Base-by-base conservation (phyloP, 2,113 vertebrate species). In the Gallinago undulata region DNA sequence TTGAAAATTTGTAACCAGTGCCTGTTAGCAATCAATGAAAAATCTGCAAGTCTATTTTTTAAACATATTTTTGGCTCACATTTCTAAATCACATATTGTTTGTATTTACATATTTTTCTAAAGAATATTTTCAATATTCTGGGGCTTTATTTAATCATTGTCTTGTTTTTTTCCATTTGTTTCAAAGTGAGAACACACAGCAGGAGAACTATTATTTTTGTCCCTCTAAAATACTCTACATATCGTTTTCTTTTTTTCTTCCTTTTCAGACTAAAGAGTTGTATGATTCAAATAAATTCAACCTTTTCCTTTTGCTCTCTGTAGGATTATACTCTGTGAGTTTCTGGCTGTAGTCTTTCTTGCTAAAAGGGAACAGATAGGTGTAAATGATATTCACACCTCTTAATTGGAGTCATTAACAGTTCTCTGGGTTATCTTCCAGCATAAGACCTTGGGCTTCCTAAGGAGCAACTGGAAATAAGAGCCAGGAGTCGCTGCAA, bases 381-480 rank as follows among this genome's bases (percentile, higher is more conserved):
- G 89, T 97, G 66, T 93, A 97, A 97, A 97, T 94, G 53, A 96
- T 96, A 97, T 84, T 96, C 91, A 93, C 89, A 90, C 82, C 67
- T 97, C 48, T 72, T 96, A 97, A 97, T 68, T 97, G 72, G 75
- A 95, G 67, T 94, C 37, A 97, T 97, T 98, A 97, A 96, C 89
- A 97, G 83, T 96, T 94, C 84, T 96, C 74, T 91, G 84, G 89
- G 77, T 95, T 97, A 95, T 82, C 87, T 87, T 90, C 63, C 33
- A 90, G 73, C 19, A 53, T 66, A 94, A 95, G 51, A 68, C 59
- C 80, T 87, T 78, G 77, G 30, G 16, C 59, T 96, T 96, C 69
- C 77, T 60, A 79, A 94, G 76, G 73, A 88, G n/a, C 37, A 83
- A 27, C 28, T 66, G 78, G 41, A 76, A 96, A 93, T 43, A 84